Percentiles rank a stretch among this genome's conserved stretches.
Evolutionary conservation across 2,113 vertebrate genomes (phyloP).

Genomic region (Dromiciops gliroides): DNA sequence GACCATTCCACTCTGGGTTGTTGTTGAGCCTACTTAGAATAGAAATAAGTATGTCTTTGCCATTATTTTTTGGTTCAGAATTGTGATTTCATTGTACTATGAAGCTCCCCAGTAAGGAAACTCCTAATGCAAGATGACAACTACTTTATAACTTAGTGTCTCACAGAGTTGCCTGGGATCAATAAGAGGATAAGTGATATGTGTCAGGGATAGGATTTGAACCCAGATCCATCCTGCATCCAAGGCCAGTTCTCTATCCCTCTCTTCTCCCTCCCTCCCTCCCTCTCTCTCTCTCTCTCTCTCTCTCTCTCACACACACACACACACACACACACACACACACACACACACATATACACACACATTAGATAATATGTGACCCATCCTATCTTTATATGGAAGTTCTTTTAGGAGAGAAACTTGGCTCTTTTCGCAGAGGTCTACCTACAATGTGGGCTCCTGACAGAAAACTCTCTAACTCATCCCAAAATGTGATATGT

Average conservation of each 20-base stretch:
- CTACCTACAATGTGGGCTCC: conserved; percentile 60
- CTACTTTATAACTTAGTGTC: background rate
- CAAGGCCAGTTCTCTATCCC: background rate
- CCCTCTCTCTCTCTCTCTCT: background rate
- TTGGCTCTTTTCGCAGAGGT: conserved; percentile 24
- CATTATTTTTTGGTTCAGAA: background rate
- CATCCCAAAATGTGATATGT: conserved; percentile 67
- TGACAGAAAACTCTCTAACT: conserved; percentile 60
- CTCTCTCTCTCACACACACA: too few species aligned
- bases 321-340: too few species aligned
- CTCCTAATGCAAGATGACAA: background rate
- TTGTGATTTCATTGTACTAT: background rate
- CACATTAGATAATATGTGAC: conserved; percentile 47
- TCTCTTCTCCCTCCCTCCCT: too few species aligned
- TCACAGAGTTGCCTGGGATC: background rate
- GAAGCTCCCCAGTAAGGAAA: background rate
- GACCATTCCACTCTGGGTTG: background rate
- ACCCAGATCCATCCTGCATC: background rate
- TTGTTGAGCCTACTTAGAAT: background rate
- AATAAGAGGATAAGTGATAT: background rate
- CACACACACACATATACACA: too few species aligned
- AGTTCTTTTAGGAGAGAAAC: conserved; percentile 41
- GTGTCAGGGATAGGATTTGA: background rate
- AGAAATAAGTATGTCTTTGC: conserved; percentile 38
- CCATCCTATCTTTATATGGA: conserved; percentile 26